Evolutionary conservation across 1,140 invertebrate genomes (phyloP).

Genomic region (Batillaria attramentaria): DNA sequence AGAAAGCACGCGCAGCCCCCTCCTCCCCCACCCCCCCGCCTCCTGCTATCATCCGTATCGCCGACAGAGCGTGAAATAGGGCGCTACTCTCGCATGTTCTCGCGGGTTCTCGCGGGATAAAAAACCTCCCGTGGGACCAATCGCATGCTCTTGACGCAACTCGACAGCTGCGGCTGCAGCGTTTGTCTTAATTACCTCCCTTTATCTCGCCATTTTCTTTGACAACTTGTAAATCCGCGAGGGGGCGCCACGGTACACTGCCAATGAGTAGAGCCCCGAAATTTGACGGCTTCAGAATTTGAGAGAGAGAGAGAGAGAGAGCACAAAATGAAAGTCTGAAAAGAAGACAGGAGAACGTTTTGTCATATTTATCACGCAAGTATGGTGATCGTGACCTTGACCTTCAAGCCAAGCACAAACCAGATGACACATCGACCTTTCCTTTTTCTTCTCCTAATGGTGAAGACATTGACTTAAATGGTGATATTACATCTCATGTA

Average conservation of each 20-base stretch:
- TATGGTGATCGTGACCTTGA: no score
- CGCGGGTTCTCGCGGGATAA: no score
- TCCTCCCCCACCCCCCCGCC: not conserved
- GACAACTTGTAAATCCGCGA: slow-evolving; percentile 26
- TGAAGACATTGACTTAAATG: no score
- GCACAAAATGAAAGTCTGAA: no score
- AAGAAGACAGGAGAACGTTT: no score
- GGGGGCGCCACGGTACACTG: slow-evolving; percentile 20
- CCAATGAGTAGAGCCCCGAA: not conserved
- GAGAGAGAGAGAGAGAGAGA: slow-evolving; percentile 20
- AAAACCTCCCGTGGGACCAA: slow-evolving; percentile 8
- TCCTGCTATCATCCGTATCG: not conserved
- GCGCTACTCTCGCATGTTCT: not conserved
- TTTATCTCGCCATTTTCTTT: slow-evolving; percentile 24
- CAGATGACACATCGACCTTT: no score
- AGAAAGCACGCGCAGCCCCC: slow-evolving; percentile 6
- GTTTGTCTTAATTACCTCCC: slow-evolving; percentile 34
- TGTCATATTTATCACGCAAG: no score
- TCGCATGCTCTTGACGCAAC: slow-evolving; percentile 20
- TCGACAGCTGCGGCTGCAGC: slow-evolving; percentile 18
- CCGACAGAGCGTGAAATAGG: slow-evolving; percentile 25
- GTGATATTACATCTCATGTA: no score
- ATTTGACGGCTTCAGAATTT: slow-evolving; percentile 21
- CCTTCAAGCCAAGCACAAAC: no score
- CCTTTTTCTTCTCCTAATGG: no score